Percentiles rank a stretch among this genome's conserved stretches.
Conservation (phyloP, 1,140 invertebrate species). For the Euglossa dilemma region DNA sequence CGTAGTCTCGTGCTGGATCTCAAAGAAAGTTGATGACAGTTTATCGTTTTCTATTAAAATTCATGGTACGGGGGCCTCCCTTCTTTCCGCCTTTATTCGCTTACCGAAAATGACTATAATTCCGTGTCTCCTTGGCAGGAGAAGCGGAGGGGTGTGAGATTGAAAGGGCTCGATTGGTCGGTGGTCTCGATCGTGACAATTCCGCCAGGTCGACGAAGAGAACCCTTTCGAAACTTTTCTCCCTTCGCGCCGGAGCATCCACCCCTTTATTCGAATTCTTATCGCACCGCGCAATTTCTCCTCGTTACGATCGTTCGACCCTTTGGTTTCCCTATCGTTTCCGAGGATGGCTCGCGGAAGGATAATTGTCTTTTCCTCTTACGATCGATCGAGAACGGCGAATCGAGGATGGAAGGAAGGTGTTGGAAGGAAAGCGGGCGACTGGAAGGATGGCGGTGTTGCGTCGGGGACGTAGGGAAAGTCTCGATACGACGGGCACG, state of each 20-base stretch:
- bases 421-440: too few species aligned
- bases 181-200: conserved; percentile 37
- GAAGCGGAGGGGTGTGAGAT: background rate
- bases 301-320: conserved; percentile 77
- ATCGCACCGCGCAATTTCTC: conserved; percentile 65
- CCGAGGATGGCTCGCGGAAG: conserved; percentile 37
- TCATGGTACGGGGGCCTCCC: background rate
- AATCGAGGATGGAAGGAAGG: too few species aligned
- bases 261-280: conserved; percentile 67
- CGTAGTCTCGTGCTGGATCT: background rate
- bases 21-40: conserved; percentile 1
- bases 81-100: background rate
- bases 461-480: background rate
- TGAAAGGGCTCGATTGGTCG: conserved; percentile 41
- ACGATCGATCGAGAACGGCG: conserved; percentile 71
- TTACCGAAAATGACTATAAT: background rate
- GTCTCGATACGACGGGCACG: background rate
- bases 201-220: conserved; percentile 21
- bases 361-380: conserved; percentile 27
- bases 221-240: conserved; percentile 37
- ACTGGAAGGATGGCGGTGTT: background rate
- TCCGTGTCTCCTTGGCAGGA: background rate
- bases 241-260: conserved; percentile 9
- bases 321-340: conserved; percentile 61
- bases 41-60: conserved; percentile 16